Evolutionary conservation across 2,113 vertebrate species (phyloP), one percentile per base, ranked within the genome.

Genomic region (Fukomys damarensis): DNA sequence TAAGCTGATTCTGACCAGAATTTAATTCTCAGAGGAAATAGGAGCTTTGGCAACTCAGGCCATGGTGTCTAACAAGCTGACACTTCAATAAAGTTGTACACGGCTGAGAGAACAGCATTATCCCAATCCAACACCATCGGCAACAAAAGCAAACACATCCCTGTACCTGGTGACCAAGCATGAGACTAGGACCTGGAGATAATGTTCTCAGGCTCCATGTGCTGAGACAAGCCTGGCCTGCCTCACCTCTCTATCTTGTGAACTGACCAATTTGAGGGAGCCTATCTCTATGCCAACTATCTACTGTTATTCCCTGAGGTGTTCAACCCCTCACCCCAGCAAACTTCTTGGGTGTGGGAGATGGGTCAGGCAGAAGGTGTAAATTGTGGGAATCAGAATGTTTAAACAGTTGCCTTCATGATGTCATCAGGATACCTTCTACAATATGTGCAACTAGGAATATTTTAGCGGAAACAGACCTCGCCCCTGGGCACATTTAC

Each of bases 111-210:
- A 56, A 54, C 32, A 22, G 7, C 59, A 43, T 46, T 6, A 6
- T 49, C 56, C 22, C 38, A 46, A 35, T 49, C 5, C 3, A 35
- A 95, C 68, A 38, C 22, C 43, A 14, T 56, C 1, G 16, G 30
- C 8, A 56, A 52, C 5, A 49, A 54, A 70, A 38, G 6, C 38
- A 70, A n/a, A 26, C 30, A 8, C 0, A 32, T 52, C 26, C 0
- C 4, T 22, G 28, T 3, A 0, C n/a, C 38, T 56, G 35, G 2
- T 30, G 7, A 3, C 52, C 14, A 10, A 76, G 3, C 3, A 0
- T 3, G 32, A 80, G 5, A 3, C 11, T 1, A 0, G 49, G 24
- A 16, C 5, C 66, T 28, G 7, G 61, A 14, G 52, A 14, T 12
- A 4, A 11, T 5, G 1, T 11, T 59, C 19, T 26, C 5, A 30